Evolutionary conservation across 1,140 invertebrate genomes (phyloP), one percentile per base, ranked within the genome.

Genomic region (Formica selysi): DNA sequence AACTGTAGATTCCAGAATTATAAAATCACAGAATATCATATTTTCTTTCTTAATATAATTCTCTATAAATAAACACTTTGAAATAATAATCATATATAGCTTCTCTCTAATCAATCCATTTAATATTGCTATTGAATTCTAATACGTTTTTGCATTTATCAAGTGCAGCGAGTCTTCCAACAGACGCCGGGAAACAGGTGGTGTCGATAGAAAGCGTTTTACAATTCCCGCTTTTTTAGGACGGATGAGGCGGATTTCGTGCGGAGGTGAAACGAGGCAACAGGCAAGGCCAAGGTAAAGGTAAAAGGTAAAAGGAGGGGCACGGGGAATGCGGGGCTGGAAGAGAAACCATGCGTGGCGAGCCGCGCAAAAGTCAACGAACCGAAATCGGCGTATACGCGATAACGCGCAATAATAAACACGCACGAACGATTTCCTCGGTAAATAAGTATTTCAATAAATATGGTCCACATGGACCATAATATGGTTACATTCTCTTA

Each of bases 261-360:
- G 29, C 13, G 38, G 41, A 86, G 64, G 36, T 62, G 48, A 74
- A 84, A 67, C 29, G 36, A 68, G 38, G 59, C 80, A 67, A 38
- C 51, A 64, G 36, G 32, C 78, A 86, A 86, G 86, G 86, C 80
- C 86, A 87, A 86, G 85, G 85, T 86, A 86, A 86, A 83, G 79
- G 79, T 83, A 83, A 83, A 83, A 83, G 79, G 81, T 70, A 79
- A 80, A 54, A 38, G 26, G 44, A 59, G 51, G 10, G 41, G 64
- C 13, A 67, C n/a, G 48, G 76, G 61, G 38, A 86, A 70, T 70
- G 76, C 76, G 54, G 3, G 51, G 57, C 64, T 78, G 61, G 51
- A 80, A 86, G 84, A 79, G 76, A 86, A 86, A 86, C 76, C 51
- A 54, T 59, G 74, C 41, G 73, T 41, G 80, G 38, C 80, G 76